Evolutionary conservation across 2,797 vertebrate species (phyloP).

Genomic region (Salmo trutta): DNA sequence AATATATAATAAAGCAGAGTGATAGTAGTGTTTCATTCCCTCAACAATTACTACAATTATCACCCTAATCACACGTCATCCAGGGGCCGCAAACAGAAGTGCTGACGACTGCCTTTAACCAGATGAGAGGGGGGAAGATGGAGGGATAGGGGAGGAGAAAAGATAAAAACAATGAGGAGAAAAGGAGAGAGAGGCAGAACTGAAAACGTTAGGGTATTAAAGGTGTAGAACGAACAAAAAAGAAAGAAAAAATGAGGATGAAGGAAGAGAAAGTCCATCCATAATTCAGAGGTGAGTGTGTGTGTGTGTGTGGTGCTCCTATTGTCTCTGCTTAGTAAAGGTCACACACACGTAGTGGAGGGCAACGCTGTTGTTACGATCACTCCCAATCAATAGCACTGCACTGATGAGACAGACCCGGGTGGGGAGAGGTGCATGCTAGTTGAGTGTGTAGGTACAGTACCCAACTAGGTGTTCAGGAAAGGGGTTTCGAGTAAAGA

Average conservation of each 20-base stretch:
- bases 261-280: background rate
- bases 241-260: background rate
- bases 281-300: slow-evolving; percentile 7
- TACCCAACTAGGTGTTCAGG: too few relatives aligned
- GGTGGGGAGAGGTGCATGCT: slow-evolving; percentile 1
- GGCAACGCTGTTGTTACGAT: background rate
- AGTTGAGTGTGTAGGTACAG: too few relatives aligned
- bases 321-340: slow-evolving; percentile 13
- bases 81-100: slow-evolving; percentile 6
- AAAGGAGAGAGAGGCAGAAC: background rate
- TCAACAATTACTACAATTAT: slow-evolving; percentile 37
- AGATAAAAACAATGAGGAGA: background rate
- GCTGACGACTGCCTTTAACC: background rate
- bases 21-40: slow-evolving; percentile 26
- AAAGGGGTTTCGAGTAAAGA: too few relatives aligned
- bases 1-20: background rate
- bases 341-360: background rate
- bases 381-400: slow-evolving; percentile 13
- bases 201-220: background rate
- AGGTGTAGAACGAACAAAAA: background rate
- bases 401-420: background rate
- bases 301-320: slow-evolving; percentile 5
- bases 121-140: background rate
- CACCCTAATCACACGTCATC: slow-evolving; percentile 16
- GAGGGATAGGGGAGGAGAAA: background rate